A percentile compares a stretch with the other conserved stretches of the same genome.
Conservation (phyloP, 1,140 invertebrate genomes). For the Nasonia vitripennis region DNA sequence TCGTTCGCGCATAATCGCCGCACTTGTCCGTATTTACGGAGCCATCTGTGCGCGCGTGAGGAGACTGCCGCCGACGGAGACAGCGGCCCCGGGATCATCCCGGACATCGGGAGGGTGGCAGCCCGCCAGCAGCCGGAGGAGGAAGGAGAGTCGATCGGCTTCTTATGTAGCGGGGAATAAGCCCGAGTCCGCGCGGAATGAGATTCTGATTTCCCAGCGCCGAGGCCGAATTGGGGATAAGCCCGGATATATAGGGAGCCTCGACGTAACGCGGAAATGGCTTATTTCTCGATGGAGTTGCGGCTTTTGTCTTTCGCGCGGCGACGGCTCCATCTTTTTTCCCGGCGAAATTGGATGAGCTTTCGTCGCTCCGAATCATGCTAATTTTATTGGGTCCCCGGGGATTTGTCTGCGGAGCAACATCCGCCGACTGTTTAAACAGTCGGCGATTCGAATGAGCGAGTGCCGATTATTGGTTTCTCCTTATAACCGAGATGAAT, state of each 20-base stretch:
- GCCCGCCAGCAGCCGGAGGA: constrained; percentile 28
- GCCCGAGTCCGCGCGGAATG: constrained; percentile 16
- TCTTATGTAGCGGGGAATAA: not conserved
- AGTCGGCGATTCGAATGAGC: not conserved
- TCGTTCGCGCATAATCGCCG: constrained; percentile 47
- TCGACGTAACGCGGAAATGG: constrained; percentile 23
- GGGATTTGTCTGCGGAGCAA: not conserved
- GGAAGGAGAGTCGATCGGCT: not conserved
- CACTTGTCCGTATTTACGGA: constrained; percentile 43
- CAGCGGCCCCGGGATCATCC: not conserved
- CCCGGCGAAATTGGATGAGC: not conserved
- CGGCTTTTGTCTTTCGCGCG: not conserved
- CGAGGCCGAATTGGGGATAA: constrained; percentile 28
- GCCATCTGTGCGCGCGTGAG: constrained; percentile 46
- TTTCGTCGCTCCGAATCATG: constrained; percentile 14
- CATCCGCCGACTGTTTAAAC: not conserved
- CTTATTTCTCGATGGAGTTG: constrained; percentile 30
- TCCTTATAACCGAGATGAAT: too few species aligned
- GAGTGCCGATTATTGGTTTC: too few species aligned
- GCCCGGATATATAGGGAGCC: not conserved
- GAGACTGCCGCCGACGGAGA: constrained; percentile 22
- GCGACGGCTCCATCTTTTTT: not conserved
- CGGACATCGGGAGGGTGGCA: not conserved
- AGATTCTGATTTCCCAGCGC: constrained; percentile 30
- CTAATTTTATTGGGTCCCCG: not conserved